phyloP scores from a whole-genome alignment of 2,797 vertebrate species.

The Hippoglossus hippoglossus region DNA sequence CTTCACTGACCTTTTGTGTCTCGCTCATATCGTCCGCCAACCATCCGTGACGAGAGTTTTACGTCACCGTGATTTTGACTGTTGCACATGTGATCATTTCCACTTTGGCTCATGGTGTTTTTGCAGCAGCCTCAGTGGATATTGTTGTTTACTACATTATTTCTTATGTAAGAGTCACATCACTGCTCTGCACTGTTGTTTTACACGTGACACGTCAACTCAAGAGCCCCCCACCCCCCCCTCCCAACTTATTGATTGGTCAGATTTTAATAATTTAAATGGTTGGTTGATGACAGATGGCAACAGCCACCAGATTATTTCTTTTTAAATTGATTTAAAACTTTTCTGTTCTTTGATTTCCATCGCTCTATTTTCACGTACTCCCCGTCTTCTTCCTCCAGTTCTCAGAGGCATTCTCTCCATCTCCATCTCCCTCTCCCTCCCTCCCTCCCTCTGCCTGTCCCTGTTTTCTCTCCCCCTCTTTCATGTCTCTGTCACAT shows the following conservation, averaged over 20 bases:
- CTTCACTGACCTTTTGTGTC: slow-evolving; percentile 19
- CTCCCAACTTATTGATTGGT: slow-evolving; percentile 22
- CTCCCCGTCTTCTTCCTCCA: slow-evolving; percentile 10
- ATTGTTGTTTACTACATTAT: background rate
- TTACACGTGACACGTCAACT: slow-evolving; percentile 4
- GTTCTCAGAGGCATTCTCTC: slow-evolving; percentile 29
- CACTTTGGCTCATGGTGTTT: no score
- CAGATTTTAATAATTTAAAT: slow-evolving; percentile 19
- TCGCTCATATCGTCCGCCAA: slow-evolving; percentile 9
- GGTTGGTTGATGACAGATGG: background rate
- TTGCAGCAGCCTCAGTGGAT: no score
- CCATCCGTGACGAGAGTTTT: background rate
- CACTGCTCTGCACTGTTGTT: background rate
- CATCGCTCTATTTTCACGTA: background rate
- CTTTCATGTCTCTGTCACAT: slow-evolving; percentile 57
- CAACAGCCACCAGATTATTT: background rate
- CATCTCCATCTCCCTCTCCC: slow-evolving; percentile 26
- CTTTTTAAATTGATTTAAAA: background rate
- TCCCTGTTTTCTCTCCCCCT: slow-evolving; percentile 20
- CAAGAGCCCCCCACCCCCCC: background rate
- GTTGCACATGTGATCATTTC: no score
- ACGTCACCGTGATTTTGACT: background rate
- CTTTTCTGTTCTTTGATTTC: background rate
- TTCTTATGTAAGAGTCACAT: slow-evolving; percentile 6
- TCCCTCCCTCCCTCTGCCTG: slow-evolving; percentile 14